phyloP scores from a whole-genome alignment of 1,140 invertebrate genomes.

The Eurosta solidaginis region DNA sequence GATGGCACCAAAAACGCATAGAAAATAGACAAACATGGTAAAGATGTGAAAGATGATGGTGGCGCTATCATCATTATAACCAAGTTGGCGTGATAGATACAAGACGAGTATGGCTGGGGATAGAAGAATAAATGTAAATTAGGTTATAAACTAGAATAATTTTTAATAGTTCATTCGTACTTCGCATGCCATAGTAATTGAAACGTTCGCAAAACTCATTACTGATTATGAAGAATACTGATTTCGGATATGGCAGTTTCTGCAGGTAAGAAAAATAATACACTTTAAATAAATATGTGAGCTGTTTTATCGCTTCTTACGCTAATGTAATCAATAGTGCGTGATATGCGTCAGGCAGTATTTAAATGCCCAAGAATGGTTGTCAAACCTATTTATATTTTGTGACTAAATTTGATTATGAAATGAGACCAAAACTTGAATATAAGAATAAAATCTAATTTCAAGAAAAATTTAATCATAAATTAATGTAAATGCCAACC shows the following conservation, averaged over 20 bases:
- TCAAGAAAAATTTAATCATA: no score
- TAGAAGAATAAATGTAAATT: slow-evolving; percentile 74
- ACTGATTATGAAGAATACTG: slow-evolving; percentile 91
- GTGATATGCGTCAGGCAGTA: neutral
- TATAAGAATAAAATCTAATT: no score
- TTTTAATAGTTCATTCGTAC: slow-evolving; percentile 65
- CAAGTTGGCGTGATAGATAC: slow-evolving; percentile 72
- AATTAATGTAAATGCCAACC: no score
- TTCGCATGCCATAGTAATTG: slow-evolving; percentile 94
- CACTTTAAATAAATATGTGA: neutral
- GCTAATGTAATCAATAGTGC: no score
- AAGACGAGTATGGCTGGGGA: slow-evolving; percentile 79
- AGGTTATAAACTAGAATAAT: slow-evolving; percentile 73
- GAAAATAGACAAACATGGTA: slow-evolving; percentile 80
- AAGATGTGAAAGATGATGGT: slow-evolving; percentile 82
- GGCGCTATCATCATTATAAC: slow-evolving; percentile 68
- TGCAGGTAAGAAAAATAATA: slow-evolving; percentile 60
- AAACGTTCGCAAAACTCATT: slow-evolving; percentile 98
- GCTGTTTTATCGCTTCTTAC: no score
- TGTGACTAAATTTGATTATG: no score
- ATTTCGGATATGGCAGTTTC: slow-evolving; percentile 81
- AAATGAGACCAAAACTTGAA: no score
- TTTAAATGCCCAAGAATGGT: no score
- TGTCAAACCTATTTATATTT: no score
- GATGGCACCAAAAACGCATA: slow-evolving; percentile 80